These are phyloP conservation scores for Prenolepis imparis DNA, from an alignment of 2,888 invertebrate genomes.

Conservation along the genomic window DNA sequence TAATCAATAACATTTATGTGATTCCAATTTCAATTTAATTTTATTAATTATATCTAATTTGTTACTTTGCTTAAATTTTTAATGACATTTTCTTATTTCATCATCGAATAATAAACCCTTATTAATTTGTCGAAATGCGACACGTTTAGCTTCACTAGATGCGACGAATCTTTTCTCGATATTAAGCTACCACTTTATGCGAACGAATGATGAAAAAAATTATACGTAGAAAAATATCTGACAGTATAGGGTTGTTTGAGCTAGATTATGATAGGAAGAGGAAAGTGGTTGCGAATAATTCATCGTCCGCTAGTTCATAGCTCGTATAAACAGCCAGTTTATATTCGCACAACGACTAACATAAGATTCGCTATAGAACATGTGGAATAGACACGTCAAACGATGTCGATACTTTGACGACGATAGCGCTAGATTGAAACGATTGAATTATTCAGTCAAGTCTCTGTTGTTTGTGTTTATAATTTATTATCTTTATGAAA, in stretches of 20 bases:
- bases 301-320: slow-evolving; percentile 26
- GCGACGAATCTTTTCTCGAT: slow-evolving; percentile 4
- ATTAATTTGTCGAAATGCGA: slow-evolving; percentile 22
- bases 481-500: not conserved
- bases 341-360: slow-evolving; percentile 24
- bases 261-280: slow-evolving; percentile 14
- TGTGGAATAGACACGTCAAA: slow-evolving; percentile 12
- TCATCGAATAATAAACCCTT: not conserved
- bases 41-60: not conserved
- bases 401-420: not conserved
- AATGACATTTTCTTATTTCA: not conserved
- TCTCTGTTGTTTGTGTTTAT: not conserved
- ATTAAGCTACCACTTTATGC: slow-evolving; percentile 36
- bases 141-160: slow-evolving; percentile 12
- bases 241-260: not conserved
- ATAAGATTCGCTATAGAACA: not conserved
- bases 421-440: not conserved
- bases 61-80: not conserved
- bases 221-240: slow-evolving; percentile 1
- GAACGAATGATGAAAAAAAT: slow-evolving; percentile 18
- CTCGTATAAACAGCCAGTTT: slow-evolving; percentile 45
- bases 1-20: not conserved
- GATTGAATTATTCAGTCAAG: not conserved
- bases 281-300: slow-evolving; percentile 35
- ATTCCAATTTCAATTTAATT: slow-evolving; percentile 6